Percentiles rank a stretch among this genome's conserved stretches.
Conservation (phyloP, 2,888 invertebrate genomes). For the Polyploca ridens region DNA sequence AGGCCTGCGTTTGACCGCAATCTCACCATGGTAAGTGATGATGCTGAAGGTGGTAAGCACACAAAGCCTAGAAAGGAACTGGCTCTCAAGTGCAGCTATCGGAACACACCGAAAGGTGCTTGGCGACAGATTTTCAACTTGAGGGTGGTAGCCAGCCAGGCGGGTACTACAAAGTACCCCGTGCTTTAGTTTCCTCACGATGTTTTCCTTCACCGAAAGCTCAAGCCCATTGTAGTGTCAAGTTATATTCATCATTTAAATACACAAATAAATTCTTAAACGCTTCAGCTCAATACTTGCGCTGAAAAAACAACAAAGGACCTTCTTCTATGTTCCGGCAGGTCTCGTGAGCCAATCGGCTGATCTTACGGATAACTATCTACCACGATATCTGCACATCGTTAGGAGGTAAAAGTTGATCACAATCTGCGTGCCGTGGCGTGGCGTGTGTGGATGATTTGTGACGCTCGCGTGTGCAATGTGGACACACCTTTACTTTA, state of each 20-base stretch:
- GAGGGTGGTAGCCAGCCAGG: too few relatives aligned
- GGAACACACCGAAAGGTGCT: too few relatives aligned
- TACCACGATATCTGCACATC: constrained; percentile 35
- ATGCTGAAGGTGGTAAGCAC: too few relatives aligned
- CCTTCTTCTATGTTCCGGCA: constrained; percentile 30
- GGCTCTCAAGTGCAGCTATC: too few relatives aligned
- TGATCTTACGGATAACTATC: constrained; percentile 30
- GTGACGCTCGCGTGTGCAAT: constrained; percentile 25
- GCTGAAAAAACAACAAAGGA: constrained; percentile 29
- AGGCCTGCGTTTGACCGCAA: too few relatives aligned
- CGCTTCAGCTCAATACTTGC: constrained; percentile 14
- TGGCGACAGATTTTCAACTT: too few relatives aligned
- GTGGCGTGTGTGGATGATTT: constrained; percentile 42
- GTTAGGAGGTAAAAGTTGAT: constrained; percentile 39
- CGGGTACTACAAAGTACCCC: too few relatives aligned
- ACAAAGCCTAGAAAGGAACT: too few relatives aligned
- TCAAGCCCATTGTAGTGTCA: too few relatives aligned
- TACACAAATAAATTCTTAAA: not conserved
- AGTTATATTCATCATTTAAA: not conserved
- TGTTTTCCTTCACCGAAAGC: too few relatives aligned
- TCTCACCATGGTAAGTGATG: too few relatives aligned
- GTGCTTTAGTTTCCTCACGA: too few relatives aligned
- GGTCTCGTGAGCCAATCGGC: constrained; percentile 16
- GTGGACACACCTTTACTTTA: constrained; percentile 28
- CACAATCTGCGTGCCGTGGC: constrained; percentile 28